A percentile compares a stretch with the other conserved stretches of the same genome.
These are phyloP conservation scores for Bedellia somnulentella DNA, from an alignment of 2,888 invertebrate species.

Conservation along the genomic window DNA sequence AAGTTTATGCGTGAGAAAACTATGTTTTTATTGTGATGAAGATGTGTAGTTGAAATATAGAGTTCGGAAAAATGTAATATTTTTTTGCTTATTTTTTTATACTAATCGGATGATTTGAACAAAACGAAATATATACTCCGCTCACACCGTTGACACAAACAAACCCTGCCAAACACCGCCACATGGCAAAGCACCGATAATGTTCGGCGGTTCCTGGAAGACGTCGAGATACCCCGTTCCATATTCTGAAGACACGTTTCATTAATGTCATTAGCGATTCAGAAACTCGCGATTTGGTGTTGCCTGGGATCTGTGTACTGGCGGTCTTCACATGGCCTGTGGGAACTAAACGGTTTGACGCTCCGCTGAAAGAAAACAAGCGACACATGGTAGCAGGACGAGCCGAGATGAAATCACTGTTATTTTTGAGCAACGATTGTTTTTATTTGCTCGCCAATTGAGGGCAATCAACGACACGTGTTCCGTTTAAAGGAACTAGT, in stretches of 20 bases:
- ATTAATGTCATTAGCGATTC: conserved; percentile 39
- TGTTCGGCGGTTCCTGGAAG: conserved; percentile 10
- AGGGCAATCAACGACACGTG: conserved; percentile 59
- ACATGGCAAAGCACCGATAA: too few relatives aligned
- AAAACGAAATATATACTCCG: too few relatives aligned
- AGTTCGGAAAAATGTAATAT: too few relatives aligned
- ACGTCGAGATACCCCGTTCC: conserved; percentile 6
- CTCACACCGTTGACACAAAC: too few relatives aligned
- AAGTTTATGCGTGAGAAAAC: too few relatives aligned
- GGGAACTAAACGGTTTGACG: conserved; percentile 30
- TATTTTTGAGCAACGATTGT: conserved; percentile 60
- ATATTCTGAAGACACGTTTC: conserved; percentile 14
- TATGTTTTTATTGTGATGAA: too few relatives aligned
- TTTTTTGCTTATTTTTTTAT: too few relatives aligned
- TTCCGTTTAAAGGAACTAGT: conserved; percentile 39
- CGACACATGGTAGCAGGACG: conserved; percentile 38
- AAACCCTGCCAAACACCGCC: too few relatives aligned
- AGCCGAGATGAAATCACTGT: conserved; percentile 52
- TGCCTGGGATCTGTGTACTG: conserved; percentile 31
- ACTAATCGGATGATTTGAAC: too few relatives aligned
- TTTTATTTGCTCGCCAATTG: conserved; percentile 61
- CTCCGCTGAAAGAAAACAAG: conserved; percentile 39
- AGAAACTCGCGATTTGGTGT: conserved; percentile 23
- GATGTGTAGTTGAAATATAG: too few relatives aligned
- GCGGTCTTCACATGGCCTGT: conserved; percentile 51